Conservation (phyloP, 2,888 invertebrate species). For the Orchesella flavescens region DNA sequence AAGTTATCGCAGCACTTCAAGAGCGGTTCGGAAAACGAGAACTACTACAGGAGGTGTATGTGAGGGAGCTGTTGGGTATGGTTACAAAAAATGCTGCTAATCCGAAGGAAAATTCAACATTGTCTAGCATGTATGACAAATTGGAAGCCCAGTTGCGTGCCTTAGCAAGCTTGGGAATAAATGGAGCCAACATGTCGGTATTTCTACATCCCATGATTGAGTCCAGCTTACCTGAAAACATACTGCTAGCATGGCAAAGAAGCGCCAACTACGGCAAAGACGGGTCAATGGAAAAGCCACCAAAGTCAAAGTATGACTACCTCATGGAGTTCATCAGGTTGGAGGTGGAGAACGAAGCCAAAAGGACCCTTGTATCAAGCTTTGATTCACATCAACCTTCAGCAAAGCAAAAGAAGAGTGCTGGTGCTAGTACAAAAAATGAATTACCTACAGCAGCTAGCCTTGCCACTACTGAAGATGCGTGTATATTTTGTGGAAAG, state of each 20-base stretch:
- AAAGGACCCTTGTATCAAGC: too few species aligned
- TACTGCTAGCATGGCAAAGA: constrained; percentile 54
- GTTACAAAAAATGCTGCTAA: constrained; percentile 63
- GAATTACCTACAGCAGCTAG: too few species aligned
- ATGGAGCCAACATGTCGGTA: constrained; percentile 47
- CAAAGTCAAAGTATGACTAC: too few species aligned
- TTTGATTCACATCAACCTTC: too few species aligned
- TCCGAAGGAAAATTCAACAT: not conserved
- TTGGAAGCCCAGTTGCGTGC: constrained; percentile 52
- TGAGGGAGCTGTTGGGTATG: constrained; percentile 72
- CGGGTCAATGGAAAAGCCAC: not conserved
- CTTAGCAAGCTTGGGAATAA: constrained; percentile 57
- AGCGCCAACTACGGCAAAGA: constrained; percentile 64
- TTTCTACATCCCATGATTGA: constrained; percentile 63
- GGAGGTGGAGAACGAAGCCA: too few species aligned
- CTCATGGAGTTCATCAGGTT: too few species aligned
- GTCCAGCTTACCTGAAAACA: constrained; percentile 60
- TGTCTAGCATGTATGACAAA: constrained; percentile 37
- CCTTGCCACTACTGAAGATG: not conserved
- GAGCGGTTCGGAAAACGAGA: constrained; percentile 66
- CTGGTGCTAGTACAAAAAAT: too few species aligned
- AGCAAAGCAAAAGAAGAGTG: too few species aligned
- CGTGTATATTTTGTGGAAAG: not conserved
- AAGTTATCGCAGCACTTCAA: not conserved
- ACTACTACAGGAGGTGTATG: constrained; percentile 71